These are phyloP conservation scores for Empidonax traillii DNA, from an alignment of 2,113 vertebrate genomes.

Conservation along the genomic window DNA sequence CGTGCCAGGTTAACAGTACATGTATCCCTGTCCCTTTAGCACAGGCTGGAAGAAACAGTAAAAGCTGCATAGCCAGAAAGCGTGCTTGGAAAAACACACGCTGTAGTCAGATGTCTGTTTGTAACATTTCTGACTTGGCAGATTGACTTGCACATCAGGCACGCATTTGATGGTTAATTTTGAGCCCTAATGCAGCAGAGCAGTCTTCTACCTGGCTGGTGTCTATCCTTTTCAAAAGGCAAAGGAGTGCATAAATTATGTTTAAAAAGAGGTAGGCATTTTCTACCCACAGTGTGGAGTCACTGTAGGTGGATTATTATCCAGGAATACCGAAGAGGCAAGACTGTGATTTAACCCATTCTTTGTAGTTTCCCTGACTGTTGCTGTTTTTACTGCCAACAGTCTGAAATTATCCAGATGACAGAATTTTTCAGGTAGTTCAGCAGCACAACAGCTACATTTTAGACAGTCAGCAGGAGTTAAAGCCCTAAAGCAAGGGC, in stretches of 20 bases:
- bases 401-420: not conserved
- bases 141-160: slow-evolving; percentile 41
- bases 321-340: slow-evolving; percentile 42
- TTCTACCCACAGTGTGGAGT: slow-evolving; percentile 56
- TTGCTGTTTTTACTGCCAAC: not conserved
- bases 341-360: slow-evolving; percentile 59
- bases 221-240: slow-evolving; percentile 61
- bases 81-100: not conserved
- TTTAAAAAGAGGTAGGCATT: slow-evolving; percentile 59
- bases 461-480: slow-evolving; percentile 10
- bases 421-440: not conserved
- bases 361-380: slow-evolving; percentile 14
- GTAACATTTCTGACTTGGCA: slow-evolving; percentile 33
- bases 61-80: not conserved
- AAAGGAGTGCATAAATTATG: slow-evolving; percentile 64
- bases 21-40: not conserved
- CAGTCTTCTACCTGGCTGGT: slow-evolving; percentile 58
- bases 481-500: not conserved
- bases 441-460: not conserved
- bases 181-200: slow-evolving; percentile 35
- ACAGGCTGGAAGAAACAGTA: not conserved
- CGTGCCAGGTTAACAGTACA: not conserved
- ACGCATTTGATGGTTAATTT: slow-evolving; percentile 46
- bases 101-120: slow-evolving; percentile 41
- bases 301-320: slow-evolving; percentile 64